Base-by-base conservation (phyloP, 1,140 invertebrate genomes). In the Penaeus japonicus region DNA sequence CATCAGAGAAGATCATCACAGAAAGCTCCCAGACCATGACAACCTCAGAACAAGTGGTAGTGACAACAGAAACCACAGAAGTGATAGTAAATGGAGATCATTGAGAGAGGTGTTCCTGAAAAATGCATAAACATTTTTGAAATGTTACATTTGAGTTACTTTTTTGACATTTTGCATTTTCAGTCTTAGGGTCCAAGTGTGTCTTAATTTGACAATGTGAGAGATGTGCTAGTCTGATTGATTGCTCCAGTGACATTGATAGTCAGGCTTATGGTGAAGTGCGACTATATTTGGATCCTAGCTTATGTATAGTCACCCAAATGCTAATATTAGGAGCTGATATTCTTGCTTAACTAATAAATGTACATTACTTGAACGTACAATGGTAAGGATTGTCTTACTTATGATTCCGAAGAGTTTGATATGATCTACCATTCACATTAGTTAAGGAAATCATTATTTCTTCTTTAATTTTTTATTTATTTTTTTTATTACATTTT, bases 321-420 rank as follows among this genome's bases (percentile, higher is more conserved):
- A 75, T 88, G 80, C 87, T 88, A 88, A 88, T 87, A 81, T 88
- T 85, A 85, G 73, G 81, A 73, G 24, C 54, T 75, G 80, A 84
- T 88, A 88, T 57, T 88, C 87, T 75, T 88, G 87, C 87, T 88
- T 88, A 75, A 88, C 87, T 88, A 88, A 88, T 88, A 84, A 84
- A 39, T 88, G 87, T 88, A 88, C 87, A 88, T 80, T 59, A 77
- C 47, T n/a, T 77, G 87, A 88, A 82, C 65, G 80, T 62, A 78
- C 70, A 85, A 22, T 85, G 70, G 39, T 82, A 55, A 78, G 73
- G 70, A 85, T 53, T 47, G 30, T 88, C 78, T 88, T 12, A 35
- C 53, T 27, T 59, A n/a, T 53, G 53, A 53, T n/a, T 57, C 35
- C 65, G 70, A 35, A 30, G 53, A 84, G 54, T 78, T 47, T 78